Evolutionary conservation across 2,797 vertebrate species (phyloP).

Genomic region (Momotus momota): DNA sequence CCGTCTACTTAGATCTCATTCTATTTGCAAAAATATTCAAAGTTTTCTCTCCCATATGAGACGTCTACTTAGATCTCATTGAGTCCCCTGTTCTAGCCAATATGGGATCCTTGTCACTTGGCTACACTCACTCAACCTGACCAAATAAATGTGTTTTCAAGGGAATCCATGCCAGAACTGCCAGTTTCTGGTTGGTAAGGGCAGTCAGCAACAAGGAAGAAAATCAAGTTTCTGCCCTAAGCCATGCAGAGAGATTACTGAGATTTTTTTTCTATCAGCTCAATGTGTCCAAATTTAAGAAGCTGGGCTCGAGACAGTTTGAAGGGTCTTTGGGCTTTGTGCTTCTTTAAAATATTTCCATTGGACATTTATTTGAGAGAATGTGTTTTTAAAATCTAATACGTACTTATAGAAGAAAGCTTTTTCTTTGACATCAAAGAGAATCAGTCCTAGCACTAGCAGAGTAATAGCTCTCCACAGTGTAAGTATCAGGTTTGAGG

Average conservation of each 20-base stretch:
- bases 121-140: neutral
- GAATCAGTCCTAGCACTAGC: neutral
- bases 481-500: neutral
- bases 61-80: neutral
- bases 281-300: neutral
- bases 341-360: neutral
- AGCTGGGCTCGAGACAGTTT: neutral
- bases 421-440: neutral
- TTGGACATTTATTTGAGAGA: neutral
- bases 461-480: neutral
- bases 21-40: too few species aligned
- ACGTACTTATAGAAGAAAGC: neutral
- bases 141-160: neutral
- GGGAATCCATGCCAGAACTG: neutral
- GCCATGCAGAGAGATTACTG: neutral
- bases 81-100: neutral
- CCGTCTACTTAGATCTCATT: neutral
- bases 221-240: neutral
- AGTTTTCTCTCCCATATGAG: too few species aligned
- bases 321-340: neutral
- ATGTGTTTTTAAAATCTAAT: neutral
- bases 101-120: neutral
- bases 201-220: neutral
- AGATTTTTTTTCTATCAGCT: neutral
- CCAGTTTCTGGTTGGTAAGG: neutral